Evolutionary conservation across 2,888 invertebrate genomes (phyloP), one percentile per base, ranked within the genome.

Genomic region (Nomada lathburiana): DNA sequence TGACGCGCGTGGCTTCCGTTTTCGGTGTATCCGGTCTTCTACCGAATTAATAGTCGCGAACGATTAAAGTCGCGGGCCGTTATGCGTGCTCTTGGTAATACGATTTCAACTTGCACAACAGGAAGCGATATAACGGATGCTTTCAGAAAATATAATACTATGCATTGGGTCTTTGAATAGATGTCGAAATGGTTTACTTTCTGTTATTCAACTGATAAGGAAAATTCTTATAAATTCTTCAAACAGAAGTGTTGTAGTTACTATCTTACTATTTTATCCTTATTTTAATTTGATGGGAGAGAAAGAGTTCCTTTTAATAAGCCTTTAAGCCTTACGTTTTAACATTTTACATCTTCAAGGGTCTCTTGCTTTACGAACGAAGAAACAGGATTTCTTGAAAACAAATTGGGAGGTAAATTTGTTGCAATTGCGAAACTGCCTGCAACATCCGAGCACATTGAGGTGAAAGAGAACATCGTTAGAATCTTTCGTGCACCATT

Each of bases 1-100:
- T 89, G 89, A 89, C 85, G 86, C 85, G 78, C 89, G 86, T 88
- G 86, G 82, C 85, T 90, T 90, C 90, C 91, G 85, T 89, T 91
- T 91, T 90, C 80, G 90, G 89, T 69, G 60, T 83, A 89, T 91
- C 91, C 90, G 90, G 86, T 62, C 84, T 83, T 75, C 79, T 59
- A 64, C 60, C 62, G 76, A 67, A 86, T 86, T 88, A 78, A 81
- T 77, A 79, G 76, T 63, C 82, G 74, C 76, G 71, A 76, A 57
- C 85, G 82, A 85, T 79, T 79, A 70, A 80, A 84, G 74, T 64
- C 64, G 65, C 68, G 57, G 44, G 75, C 82, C 85, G 85, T 85
- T 85, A 84, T 75, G 64, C 55, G 84, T 50, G 44, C 75, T 80
- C 62, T 65, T 76, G 65, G 68, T 57, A 76, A 69, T 72, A 64